Conservation (phyloP, 2,797 vertebrate species). For the Yasuhikotakia modesta region DNA sequence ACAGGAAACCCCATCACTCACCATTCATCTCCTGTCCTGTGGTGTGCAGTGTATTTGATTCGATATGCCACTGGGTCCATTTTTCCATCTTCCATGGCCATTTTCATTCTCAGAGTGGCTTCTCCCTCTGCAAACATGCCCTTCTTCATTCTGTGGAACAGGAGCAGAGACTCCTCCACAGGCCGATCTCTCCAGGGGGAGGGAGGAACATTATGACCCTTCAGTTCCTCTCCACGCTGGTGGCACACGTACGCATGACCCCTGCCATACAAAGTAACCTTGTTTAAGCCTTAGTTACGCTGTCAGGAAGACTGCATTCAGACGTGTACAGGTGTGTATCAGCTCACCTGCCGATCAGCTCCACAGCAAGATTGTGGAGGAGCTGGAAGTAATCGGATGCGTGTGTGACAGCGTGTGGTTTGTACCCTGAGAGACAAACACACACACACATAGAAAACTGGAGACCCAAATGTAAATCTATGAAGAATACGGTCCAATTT, state of each 20-base stretch:
- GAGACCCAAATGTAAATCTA: too few species aligned
- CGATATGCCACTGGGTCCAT: constrained; percentile 97
- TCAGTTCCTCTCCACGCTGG: constrained; percentile 92
- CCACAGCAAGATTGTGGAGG: constrained; percentile 89
- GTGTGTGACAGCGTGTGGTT: constrained; percentile 86
- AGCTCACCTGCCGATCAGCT: constrained; percentile 87
- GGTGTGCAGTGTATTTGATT: constrained; percentile 93
- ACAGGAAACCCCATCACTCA: constrained; percentile 50
- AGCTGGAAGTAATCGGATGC: constrained; percentile 94
- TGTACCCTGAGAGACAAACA: constrained; percentile 81
- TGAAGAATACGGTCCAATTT: too few species aligned
- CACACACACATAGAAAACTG: too few species aligned
- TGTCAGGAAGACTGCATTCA: background rate
- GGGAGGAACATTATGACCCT: constrained; percentile 85
- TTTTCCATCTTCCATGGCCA: constrained; percentile 98
- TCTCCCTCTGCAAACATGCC: constrained; percentile 93
- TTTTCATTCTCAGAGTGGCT: constrained; percentile 92
- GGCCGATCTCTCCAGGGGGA: constrained; percentile 94
- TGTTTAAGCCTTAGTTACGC: background rate
- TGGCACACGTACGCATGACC: constrained; percentile 93
- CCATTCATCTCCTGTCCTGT: constrained; percentile 85
- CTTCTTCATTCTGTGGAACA: constrained; percentile 95
- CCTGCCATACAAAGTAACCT: constrained; percentile 66
- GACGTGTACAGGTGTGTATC: background rate
- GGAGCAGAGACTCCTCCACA: constrained; percentile 85